Conservation (phyloP, 1,140 invertebrate species). For the Caenorhabditis brenneri region DNA sequence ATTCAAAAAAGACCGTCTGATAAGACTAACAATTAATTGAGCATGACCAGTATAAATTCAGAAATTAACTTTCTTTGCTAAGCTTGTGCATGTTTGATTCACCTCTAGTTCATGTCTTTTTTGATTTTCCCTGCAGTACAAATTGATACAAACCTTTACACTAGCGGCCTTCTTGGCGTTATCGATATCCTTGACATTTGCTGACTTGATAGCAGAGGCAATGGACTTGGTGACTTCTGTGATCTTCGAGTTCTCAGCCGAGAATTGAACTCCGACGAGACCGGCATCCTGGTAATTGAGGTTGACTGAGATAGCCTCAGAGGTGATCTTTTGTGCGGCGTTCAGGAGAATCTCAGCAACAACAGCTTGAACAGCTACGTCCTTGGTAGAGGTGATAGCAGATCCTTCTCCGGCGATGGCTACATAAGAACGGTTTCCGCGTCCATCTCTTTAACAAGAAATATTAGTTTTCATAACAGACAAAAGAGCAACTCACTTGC, state of each 20-base stretch:
- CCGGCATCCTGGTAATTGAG: conserved; percentile 62
- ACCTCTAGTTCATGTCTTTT: too few species aligned
- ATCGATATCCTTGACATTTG: conserved; percentile 51
- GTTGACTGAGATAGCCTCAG: conserved; percentile 62
- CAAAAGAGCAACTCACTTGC: conserved; percentile 27
- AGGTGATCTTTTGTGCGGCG: conserved; percentile 52
- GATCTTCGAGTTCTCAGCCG: conserved; percentile 56
- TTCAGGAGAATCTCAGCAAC: conserved; percentile 52
- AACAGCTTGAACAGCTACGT: conserved; percentile 63
- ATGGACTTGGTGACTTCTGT: conserved; percentile 41
- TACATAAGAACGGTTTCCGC: conserved; percentile 48
- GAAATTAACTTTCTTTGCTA: too few species aligned
- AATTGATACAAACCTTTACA: conserved; percentile 22
- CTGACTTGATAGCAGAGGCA: conserved; percentile 41
- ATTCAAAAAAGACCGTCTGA: too few species aligned
- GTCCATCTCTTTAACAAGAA: not conserved
- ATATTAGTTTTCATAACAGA: not conserved
- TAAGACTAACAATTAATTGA: too few species aligned
- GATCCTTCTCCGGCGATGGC: conserved; percentile 65
- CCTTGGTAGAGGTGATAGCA: conserved; percentile 60
- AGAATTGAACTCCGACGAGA: conserved; percentile 65
- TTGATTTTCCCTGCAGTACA: not conserved
- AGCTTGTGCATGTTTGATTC: too few species aligned
- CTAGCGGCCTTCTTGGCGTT: conserved; percentile 55
- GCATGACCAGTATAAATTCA: too few species aligned